Evolutionary conservation across 2,797 vertebrate genomes (phyloP).

Genomic region (Aulostomus chinensis): DNA sequence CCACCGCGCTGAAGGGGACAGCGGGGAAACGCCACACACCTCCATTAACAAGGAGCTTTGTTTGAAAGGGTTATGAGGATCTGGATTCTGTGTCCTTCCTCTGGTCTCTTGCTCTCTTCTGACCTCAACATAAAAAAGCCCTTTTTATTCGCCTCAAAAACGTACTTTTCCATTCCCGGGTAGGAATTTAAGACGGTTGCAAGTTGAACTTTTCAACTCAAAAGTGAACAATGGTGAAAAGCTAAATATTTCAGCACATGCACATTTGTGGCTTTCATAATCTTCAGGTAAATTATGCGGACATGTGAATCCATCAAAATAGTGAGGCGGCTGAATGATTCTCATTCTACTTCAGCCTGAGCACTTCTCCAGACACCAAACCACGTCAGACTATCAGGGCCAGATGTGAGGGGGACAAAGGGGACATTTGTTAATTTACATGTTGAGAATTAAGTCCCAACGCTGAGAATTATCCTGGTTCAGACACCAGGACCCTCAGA

Average conservation of each 20-base stretch:
- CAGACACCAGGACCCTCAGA: no score
- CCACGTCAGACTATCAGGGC: no score
- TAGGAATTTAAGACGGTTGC: conserved; percentile 45
- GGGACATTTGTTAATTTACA: no score
- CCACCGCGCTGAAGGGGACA: conserved; percentile 28
- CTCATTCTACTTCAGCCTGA: conserved; percentile 17
- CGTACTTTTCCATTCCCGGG: conserved; percentile 34
- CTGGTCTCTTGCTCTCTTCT: conserved; percentile 10
- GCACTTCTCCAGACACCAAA: conserved; percentile 39
- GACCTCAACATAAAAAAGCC: conserved; percentile 6
- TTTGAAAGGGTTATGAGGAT: conserved; percentile 48
- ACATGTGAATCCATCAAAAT: no score
- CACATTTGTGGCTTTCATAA: conserved; percentile 19
- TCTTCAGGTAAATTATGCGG: conserved; percentile 26
- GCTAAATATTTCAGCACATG: conserved; percentile 59
- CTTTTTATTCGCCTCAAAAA: conserved; percentile 30
- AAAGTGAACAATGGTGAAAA: conserved; percentile 26
- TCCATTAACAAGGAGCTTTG: conserved; percentile 44
- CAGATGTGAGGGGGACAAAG: no score
- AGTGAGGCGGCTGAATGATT: conserved; percentile 13
- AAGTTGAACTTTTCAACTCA: conserved; percentile 46
- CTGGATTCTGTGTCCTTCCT: conserved; percentile 38
- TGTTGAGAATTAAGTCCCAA: no score
- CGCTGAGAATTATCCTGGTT: no score
- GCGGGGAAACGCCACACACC: conserved; percentile 45